Conservation (phyloP, 2,888 invertebrate species). For the Siphlonurus alternatus region DNA sequence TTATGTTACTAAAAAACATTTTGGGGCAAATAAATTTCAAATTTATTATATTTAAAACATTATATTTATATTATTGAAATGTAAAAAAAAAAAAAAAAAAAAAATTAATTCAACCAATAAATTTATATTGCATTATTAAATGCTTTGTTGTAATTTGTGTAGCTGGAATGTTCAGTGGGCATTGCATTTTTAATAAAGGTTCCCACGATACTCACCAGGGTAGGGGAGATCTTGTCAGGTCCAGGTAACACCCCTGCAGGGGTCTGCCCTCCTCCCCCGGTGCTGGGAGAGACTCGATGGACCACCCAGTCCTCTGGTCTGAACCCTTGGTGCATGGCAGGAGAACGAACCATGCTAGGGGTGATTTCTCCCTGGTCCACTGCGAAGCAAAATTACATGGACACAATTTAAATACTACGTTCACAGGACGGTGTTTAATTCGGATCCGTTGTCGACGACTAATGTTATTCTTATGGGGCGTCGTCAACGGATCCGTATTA, state of each 20-base stretch:
- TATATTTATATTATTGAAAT: too few relatives aligned
- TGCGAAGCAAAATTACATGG: slow-evolving; percentile 11
- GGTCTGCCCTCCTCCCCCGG: not conserved
- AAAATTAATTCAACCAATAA: not conserved
- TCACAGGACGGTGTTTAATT: too few relatives aligned
- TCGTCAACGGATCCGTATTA: too few relatives aligned
- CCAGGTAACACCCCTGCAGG: not conserved
- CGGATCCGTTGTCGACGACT: too few relatives aligned
- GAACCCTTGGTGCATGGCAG: slow-evolving; percentile 24
- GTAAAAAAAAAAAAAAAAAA: too few relatives aligned
- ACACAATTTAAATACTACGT: too few relatives aligned
- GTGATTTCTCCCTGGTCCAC: slow-evolving; percentile 15
- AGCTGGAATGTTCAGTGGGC: not conserved
- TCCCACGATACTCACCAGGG: too few relatives aligned
- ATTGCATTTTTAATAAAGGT: not conserved
- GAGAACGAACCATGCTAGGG: slow-evolving; percentile 23
- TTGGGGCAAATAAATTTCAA: too few relatives aligned
- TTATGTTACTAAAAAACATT: slow-evolving; percentile 4
- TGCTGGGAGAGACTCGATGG: slow-evolving; percentile 10
- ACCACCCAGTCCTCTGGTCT: slow-evolving; percentile 21
- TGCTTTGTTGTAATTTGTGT: not conserved
- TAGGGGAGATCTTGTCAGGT: slow-evolving; percentile 11
- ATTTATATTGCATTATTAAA: not conserved
- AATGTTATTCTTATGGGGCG: too few relatives aligned
- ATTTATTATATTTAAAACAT: slow-evolving; percentile 7